These are phyloP conservation scores for Triplophysa yarkandensis DNA, from an alignment of 2,797 vertebrate species.

Conservation along the genomic window DNA sequence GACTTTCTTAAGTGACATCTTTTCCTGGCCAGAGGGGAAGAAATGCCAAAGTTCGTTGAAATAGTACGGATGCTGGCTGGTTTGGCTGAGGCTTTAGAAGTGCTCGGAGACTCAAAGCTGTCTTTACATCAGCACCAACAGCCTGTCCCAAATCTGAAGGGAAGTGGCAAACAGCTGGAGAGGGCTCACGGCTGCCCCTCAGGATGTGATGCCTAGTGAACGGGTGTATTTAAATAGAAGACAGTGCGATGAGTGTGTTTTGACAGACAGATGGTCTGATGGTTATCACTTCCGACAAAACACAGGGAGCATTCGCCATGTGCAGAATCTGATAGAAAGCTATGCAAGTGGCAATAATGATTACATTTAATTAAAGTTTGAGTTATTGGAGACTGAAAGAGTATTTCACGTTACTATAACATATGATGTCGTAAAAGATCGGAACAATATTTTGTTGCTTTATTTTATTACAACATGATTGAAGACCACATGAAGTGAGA, in stretches of 20 bases:
- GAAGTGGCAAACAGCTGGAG: conserved; percentile 51
- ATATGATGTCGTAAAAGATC: background rate
- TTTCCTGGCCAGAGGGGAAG: conserved; percentile 1
- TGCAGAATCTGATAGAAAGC: conserved; percentile 21
- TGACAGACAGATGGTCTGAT: conserved; percentile 53
- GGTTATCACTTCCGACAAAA: conserved; percentile 46
- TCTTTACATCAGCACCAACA: conserved; percentile 46
- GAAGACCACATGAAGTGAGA: background rate
- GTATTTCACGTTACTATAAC: background rate
- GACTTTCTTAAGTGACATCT: conserved; percentile 20
- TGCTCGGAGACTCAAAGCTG: conserved; percentile 11
- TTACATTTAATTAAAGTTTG: conserved; percentile 6
- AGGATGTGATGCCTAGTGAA: conserved; percentile 40
- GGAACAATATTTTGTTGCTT: background rate
- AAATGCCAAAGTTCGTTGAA: conserved; percentile 1
- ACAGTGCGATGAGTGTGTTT: conserved; percentile 26
- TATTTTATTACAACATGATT: background rate
- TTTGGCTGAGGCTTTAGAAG: background rate
- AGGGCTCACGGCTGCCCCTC: conserved; percentile 31
- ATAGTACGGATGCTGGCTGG: conserved; percentile 1
- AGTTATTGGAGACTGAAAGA: background rate
- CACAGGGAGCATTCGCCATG: conserved; percentile 29
- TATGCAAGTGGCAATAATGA: conserved; percentile 13
- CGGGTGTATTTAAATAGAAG: conserved; percentile 39
- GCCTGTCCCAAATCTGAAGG: conserved; percentile 46